Base-by-base conservation (phyloP, 2,888 invertebrate genomes). In the Deilephila elpenor region DNA sequence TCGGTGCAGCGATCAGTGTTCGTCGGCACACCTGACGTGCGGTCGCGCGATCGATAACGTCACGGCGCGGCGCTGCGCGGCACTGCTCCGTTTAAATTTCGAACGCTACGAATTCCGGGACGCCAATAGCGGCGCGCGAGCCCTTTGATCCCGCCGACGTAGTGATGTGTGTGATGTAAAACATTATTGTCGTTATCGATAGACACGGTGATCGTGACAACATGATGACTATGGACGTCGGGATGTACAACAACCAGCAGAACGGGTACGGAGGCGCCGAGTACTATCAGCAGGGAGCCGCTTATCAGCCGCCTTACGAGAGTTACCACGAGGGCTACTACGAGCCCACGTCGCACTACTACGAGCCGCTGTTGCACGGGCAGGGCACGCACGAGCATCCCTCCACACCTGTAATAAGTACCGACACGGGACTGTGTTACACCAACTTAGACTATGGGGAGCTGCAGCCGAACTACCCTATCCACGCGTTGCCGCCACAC, bases 351-450 rank as follows among this genome's bases (percentile, higher is more conserved):
- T 87, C 95, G 1, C 94, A 95, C 75, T 95, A 95, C 82, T 96
- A 96, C 85, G 93, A 94, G 76, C 91, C 92, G 8, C 86, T 95
- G 73, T 84, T 94, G 71, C 89, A 91, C 78, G 88, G 93, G 76
- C 94, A 95, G 74, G 87, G 91, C 37, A 84, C 92, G 73, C 91
- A 89, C 73, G 93, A 93, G 72, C 94, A 94, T 74, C 93, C 95
- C 29, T 88, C 95, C 0, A 92, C 96, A 4, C 96, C 96, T 19
- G 97, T 98, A 67, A 98, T 98, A 80, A 97, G 97, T 85, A 97
- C 97, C 0, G 98, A 98, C 84, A 97, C 98, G 61, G 98, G 98
- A 0, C 94, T 98, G 75, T 98, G 98, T 89, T 98, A 98, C 89
- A 98, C 98, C 0, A 98, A 98, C 88, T 92, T 98, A 82, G 98